Conservation (phyloP, 2,113 vertebrate species). For the Galbula dea region DNA sequence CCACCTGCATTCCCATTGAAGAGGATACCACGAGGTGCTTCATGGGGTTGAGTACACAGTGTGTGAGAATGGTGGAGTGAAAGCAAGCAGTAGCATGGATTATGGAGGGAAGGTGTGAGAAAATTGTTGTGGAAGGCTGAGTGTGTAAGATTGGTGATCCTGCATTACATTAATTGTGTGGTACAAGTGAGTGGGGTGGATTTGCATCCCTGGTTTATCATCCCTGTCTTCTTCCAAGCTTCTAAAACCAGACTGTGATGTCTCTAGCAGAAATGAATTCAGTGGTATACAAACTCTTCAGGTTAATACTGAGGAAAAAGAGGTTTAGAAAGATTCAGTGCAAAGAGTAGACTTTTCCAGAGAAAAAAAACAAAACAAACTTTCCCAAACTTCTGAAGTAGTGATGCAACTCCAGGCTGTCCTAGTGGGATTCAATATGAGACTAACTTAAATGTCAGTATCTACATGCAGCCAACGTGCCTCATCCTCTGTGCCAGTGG, state of each 20-base stretch:
- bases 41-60: neutral
- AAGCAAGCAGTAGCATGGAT: neutral
- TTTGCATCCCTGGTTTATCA: neutral
- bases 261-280: neutral
- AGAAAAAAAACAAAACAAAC: neutral
- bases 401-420: neutral
- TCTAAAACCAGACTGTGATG: neutral
- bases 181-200: neutral
- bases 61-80: accelerated
- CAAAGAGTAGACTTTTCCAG: neutral
- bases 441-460: neutral
- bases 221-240: accelerated
- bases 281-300: neutral
- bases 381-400: neutral
- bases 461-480: neutral
- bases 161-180: accelerated
- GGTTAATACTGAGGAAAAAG: neutral
- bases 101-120: neutral
- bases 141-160: neutral
- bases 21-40: neutral
- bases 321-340: neutral
- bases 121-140: neutral
- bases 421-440: neutral
- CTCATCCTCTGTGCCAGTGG: neutral
- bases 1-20: neutral